These are phyloP conservation scores for Calliphora vomitoria DNA, from an alignment of 2,888 invertebrate genomes.

Conservation along the genomic window DNA sequence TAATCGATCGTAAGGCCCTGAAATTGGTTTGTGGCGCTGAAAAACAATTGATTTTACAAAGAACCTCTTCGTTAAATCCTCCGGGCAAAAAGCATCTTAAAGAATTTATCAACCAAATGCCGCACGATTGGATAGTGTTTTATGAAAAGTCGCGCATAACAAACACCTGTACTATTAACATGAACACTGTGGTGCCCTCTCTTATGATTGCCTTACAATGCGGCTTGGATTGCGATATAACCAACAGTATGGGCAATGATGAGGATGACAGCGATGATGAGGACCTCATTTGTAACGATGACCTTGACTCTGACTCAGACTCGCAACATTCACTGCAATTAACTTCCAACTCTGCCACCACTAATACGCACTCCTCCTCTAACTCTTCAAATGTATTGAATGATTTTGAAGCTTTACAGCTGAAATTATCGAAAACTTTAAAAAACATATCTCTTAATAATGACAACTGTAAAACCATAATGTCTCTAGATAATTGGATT, in stretches of 20 bases:
- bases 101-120: constrained; percentile 85
- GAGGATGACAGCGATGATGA: constrained; percentile 75
- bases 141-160: constrained; percentile 92
- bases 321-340: constrained; percentile 45
- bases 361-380: constrained; percentile 15
- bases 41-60: constrained; percentile 86
- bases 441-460: constrained; percentile 71
- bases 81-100: constrained; percentile 77
- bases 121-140: constrained; percentile 94
- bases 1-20: constrained; percentile 88
- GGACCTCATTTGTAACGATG: constrained; percentile 35
- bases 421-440: constrained; percentile 53
- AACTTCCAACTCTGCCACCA: constrained; percentile 29
- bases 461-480: constrained; percentile 74
- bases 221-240: constrained; percentile 76
- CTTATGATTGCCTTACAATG: constrained; percentile 91
- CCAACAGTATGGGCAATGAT: constrained; percentile 62
- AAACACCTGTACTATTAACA: constrained; percentile 89
- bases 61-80: constrained; percentile 86
- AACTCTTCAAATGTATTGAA: constrained; percentile 22
- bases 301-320: constrained; percentile 50
- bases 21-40: constrained; percentile 88
- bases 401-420: constrained; percentile 65
- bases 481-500: constrained; percentile 91
- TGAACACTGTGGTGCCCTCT: constrained; percentile 92